Base-by-base conservation (phyloP, 2,113 vertebrate species). In the Raphicerus campestris region DNA sequence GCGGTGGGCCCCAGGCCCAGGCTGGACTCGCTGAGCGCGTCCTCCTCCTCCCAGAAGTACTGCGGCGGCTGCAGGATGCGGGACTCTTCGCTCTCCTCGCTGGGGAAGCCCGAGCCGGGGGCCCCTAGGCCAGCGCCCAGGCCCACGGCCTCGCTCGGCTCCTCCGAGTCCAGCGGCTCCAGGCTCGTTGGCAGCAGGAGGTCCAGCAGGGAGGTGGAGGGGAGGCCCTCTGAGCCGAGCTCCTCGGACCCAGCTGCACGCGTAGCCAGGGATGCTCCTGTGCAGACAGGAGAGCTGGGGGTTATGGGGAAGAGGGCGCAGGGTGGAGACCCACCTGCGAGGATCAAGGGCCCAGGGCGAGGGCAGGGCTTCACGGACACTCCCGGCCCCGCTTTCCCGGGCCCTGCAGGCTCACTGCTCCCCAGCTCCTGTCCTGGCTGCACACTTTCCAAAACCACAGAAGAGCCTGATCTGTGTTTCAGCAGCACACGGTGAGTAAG, bases 71-170 rank as follows among this genome's bases (percentile, higher is more conserved):
- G 99, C 20, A 99, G 93, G 26, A 98, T 98, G 86, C 98, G 99
- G 86, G 99, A 98, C 80, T 99, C 99, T 60, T 99, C 99, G 1
- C 98, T 98, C 98, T 99, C 99, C 20, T 98, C 98, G 0, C 99
- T 99, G 94, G 99, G 99, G 97, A 99, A 99, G 92, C 99, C 99
- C 0, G 99, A 99, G 94, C 99, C 99, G 0, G 99, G 99, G 24
- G 99, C 99, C 60, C 98, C 98, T 73, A 87, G 98, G 97, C 98
- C 97, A 7, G 98, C 97, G 0, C 96, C 97, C 58, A 96, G 90
- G 28, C 98, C 98, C 95, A 97, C 47, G 63, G 95, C 92, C 63
- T 98, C 98, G 30, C 97, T 88, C 19, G 98, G 97, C 89, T 99
- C 98, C 0, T 97, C 98, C 0, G 98, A 98, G 91, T 98, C 99